Evolutionary conservation across 2,113 vertebrate species (phyloP).

Genomic region (Festucalex cinctus): DNA sequence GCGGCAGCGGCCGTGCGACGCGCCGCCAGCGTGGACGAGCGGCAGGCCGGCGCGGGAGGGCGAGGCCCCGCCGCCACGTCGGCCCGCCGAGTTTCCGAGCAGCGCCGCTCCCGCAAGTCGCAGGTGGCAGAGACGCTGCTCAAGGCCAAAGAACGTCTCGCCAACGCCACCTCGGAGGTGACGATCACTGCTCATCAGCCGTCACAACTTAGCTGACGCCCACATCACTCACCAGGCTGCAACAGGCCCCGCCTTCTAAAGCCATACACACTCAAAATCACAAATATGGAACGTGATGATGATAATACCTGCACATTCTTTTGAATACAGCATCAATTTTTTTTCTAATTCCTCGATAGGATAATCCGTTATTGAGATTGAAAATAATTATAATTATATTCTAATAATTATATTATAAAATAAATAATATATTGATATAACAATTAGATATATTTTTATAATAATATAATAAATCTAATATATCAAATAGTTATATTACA

Average conservation of each 20-base stretch:
- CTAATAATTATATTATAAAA: no score
- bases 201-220: no score
- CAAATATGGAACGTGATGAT: neutral
- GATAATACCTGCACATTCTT: neutral
- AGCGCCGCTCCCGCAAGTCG: conserved; percentile 69
- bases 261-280: no score
- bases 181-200: neutral
- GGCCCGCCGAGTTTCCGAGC: conserved; percentile 63
- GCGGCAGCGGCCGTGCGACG: conserved; percentile 53
- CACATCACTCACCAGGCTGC: neutral
- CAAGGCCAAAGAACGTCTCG: conserved; percentile 79
- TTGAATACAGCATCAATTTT: no score
- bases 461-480: no score
- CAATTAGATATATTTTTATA: no score
- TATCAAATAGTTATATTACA: no score
- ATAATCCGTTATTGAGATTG: no score
- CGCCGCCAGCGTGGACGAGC: conserved; percentile 61
- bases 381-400: no score
- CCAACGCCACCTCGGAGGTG: conserved; percentile 86
- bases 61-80: conserved; percentile 2
- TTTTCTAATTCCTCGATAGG: no score
- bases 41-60: conserved; percentile 36
- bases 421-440: no score
- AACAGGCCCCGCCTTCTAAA: no score
- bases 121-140: conserved; percentile 76